Evolutionary conservation across 1,140 invertebrate species (phyloP).

Genomic region (Ceratitis capitata): DNA sequence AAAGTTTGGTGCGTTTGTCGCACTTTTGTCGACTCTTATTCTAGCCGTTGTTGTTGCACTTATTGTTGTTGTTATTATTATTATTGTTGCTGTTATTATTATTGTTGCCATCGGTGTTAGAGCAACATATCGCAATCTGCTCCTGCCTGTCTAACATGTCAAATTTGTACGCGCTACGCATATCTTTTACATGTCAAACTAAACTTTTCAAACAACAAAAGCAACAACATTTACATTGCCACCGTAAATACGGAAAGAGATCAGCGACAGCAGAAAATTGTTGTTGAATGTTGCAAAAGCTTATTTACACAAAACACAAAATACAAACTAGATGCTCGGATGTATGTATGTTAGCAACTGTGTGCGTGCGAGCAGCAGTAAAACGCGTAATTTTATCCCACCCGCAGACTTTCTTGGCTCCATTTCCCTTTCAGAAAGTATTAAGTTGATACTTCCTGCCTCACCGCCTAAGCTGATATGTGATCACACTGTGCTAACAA

Average conservation of each 20-base stretch:
- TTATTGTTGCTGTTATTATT: not conserved
- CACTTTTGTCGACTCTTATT: not conserved
- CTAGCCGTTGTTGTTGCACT: not conserved
- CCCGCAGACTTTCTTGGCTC: not conserved
- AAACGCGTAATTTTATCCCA: not conserved
- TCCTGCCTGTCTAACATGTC: conserved; percentile 24
- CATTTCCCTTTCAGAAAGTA: not conserved
- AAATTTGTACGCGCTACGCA: conserved; percentile 36
- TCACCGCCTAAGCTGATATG: no score
- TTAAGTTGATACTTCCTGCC: not conserved
- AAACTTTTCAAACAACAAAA: conserved; percentile 23
- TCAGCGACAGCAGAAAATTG: conserved; percentile 4
- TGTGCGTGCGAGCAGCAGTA: not conserved
- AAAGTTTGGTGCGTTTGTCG: conserved; percentile 32
- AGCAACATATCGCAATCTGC: conserved; percentile 35
- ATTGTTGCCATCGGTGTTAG: conserved; percentile 30
- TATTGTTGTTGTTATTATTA: not conserved
- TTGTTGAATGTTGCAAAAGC: not conserved
- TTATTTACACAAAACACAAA: not conserved
- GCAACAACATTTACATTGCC: not conserved
- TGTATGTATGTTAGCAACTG: not conserved
- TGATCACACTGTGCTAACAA: not conserved
- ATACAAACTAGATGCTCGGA: not conserved
- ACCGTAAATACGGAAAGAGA: conserved; percentile 3
- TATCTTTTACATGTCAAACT: conserved; percentile 34